Evolutionary conservation across 2,113 vertebrate genomes (phyloP), one percentile per base, ranked within the genome.

Genomic region (Hydropotes inermis): DNA sequence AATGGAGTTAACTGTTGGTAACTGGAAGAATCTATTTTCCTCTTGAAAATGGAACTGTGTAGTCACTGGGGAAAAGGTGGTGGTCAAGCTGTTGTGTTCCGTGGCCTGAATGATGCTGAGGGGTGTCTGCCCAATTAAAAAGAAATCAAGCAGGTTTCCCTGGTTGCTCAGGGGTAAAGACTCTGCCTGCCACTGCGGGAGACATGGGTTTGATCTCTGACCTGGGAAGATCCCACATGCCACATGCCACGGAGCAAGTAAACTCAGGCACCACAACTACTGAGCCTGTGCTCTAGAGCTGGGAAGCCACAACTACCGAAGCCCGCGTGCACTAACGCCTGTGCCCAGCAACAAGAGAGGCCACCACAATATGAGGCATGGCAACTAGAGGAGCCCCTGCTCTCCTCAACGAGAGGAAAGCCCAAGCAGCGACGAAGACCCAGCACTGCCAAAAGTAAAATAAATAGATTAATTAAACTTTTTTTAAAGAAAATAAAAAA

Each of bases 341-440:
- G 70, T 1, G 70, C 70, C 21, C 36, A 1, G 70, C 70, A 13
- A 3, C 21, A 3, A 36, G n/a, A 36, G 17, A 19, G 5, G 64
- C 64, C n/a, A 36, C 64, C 64, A 36, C 17, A n/a, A 3, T 1
- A 2, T 4, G n/a, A 10, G 11, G n/a, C 36, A 25, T 2, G n/a
- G 70, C 10, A 13, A 25, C 70, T 3, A 39, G 36, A 12, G 36
- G 10, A 74, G 36, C 21, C 21, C 67, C 70, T 13, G 36, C n/a
- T 74, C 70, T 39, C 21, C 67, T 74, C 70, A 25, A 39, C 36
- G 2, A 25, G 70, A 43, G 70, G 3, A 39, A 25, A 25, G 21
- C 11, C 21, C 11, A 0, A 23, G 21, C 36, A 74, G 11, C 21
- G 2, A 14, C 0, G 1, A 43, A 43, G 36, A 57, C 12, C 21